These are phyloP conservation scores for Coregonus sp. DNA, from an alignment of 2,797 vertebrate species.

Conservation along the genomic window DNA sequence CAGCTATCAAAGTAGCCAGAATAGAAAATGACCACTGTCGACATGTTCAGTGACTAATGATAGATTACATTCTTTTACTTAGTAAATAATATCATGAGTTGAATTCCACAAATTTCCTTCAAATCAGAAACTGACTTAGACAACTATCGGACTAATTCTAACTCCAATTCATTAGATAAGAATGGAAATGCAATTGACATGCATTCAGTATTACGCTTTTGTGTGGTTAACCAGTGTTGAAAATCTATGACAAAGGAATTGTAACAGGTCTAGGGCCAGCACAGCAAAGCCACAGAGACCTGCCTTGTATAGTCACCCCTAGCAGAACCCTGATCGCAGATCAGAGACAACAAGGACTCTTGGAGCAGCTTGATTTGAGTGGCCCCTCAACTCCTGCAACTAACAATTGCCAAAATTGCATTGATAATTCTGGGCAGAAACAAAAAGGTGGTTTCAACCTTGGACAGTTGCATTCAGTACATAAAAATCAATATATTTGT, in stretches of 20 bases:
- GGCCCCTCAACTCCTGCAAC: not conserved
- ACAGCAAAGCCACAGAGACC: too few relatives aligned
- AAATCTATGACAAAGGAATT: too few relatives aligned
- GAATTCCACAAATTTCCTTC: not conserved
- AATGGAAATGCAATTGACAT: not conserved
- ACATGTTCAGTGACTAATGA: not conserved
- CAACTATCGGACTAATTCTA: not conserved
- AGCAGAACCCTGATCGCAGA: too few relatives aligned
- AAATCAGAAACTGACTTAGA: not conserved
- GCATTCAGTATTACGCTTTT: too few relatives aligned
- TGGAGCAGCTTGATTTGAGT: not conserved
- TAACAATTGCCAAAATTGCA: not conserved
- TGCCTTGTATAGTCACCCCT: not conserved
- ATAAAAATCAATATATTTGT: not conserved
- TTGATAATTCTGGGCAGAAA: not conserved
- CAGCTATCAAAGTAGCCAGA: not conserved
- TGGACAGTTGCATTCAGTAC: not conserved
- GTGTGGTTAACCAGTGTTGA: too few relatives aligned
- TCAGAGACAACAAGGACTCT: not conserved
- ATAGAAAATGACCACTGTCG: not conserved
- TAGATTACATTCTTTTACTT: not conserved
- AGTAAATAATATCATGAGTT: not conserved
- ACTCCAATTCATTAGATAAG: not conserved
- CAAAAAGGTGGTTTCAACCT: not conserved
- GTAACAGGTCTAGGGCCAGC: too few relatives aligned